Percentiles rank a stretch among this genome's conserved stretches.
Conservation (phyloP, 2,797 vertebrate species). For the Myotis daubentonii region DNA sequence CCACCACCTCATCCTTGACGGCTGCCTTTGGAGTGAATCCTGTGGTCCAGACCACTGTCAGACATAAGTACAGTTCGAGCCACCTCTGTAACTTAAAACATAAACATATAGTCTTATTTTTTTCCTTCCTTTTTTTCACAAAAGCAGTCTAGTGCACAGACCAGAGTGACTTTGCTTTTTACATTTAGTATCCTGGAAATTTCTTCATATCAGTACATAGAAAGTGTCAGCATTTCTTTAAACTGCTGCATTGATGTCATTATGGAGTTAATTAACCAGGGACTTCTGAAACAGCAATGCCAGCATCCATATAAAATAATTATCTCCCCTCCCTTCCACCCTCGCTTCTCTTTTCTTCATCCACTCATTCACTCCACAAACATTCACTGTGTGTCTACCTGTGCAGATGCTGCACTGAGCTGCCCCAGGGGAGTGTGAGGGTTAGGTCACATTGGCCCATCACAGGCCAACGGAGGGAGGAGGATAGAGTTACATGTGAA, state of each 20-base stretch:
- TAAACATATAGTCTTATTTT: constrained; percentile 36
- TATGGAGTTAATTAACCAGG: not conserved
- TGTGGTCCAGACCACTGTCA: not conserved
- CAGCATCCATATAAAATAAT: not conserved
- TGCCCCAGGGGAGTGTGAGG: not conserved
- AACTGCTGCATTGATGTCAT: not conserved
- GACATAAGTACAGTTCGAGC: not conserved
- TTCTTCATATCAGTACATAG: not conserved
- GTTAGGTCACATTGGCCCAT: not conserved
- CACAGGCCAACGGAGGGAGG: not conserved
- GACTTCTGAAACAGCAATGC: not conserved
- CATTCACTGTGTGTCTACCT: not conserved
- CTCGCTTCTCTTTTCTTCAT: not conserved
- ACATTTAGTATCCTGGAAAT: not conserved
- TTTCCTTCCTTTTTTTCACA: not conserved
- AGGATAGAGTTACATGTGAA: not conserved
- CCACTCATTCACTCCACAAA: not conserved
- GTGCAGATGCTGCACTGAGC: not conserved
- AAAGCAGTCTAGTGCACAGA: not conserved
- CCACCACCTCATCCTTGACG: not conserved
- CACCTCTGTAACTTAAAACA: not conserved
- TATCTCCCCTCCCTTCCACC: not conserved
- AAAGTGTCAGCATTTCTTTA: not conserved
- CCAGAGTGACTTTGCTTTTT: not conserved
- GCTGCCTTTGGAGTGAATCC: not conserved